Conservation (phyloP, 2,888 invertebrate species). For the Polia nebulosa region DNA sequence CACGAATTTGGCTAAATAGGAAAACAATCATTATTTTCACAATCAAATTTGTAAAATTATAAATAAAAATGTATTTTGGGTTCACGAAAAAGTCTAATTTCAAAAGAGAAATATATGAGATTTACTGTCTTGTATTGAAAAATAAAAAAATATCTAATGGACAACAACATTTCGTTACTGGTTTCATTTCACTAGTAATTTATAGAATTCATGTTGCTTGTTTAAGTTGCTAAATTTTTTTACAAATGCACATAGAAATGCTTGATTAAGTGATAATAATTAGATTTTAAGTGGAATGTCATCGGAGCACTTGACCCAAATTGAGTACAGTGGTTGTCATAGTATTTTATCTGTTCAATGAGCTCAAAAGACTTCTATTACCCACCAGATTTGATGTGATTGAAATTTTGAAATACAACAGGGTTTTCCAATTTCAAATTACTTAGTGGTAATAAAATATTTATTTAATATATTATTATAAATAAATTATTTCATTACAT, state of each 20-base stretch:
- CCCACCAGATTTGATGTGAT: background rate
- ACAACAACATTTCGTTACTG: background rate
- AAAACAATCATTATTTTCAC: slow-evolving; percentile 15
- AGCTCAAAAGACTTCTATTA: background rate
- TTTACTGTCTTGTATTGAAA: background rate
- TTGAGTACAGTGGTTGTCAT: slow-evolving; percentile 27
- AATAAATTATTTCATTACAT: background rate
- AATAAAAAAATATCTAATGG: background rate
- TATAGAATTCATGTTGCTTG: background rate
- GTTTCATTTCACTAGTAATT: background rate
- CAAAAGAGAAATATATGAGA: background rate
- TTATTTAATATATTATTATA: background rate
- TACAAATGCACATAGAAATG: background rate
- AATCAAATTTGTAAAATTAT: too few relatives aligned
- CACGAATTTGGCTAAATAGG: background rate
- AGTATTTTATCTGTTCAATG: background rate
- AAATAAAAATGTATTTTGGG: too few relatives aligned
- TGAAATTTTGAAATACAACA: background rate
- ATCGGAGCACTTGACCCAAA: slow-evolving; percentile 47
- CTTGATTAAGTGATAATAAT: background rate
- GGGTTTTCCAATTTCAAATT: background rate
- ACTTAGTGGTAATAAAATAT: background rate
- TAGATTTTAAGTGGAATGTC: slow-evolving; percentile 5
- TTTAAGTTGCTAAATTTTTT: background rate
- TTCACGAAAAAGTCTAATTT: background rate